Conservation (phyloP, 2,113 vertebrate genomes). For the Calypte anna region DNA sequence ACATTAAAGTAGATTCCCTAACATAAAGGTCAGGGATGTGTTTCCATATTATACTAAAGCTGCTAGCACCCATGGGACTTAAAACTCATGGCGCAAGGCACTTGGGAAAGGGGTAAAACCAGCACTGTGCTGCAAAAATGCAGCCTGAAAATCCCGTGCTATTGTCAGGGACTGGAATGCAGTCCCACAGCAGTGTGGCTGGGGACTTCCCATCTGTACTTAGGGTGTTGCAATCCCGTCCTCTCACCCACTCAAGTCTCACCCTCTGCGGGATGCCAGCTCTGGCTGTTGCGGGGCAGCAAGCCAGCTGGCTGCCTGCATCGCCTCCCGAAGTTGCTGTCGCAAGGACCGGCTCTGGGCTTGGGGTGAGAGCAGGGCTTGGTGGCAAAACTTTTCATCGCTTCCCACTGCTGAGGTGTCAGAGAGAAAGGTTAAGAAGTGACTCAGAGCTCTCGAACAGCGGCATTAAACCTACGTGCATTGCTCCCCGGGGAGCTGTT, state of each 20-base stretch:
- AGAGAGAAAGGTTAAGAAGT: not conserved
- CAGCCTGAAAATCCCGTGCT: not conserved
- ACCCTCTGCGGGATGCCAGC: not conserved
- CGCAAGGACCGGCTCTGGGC: fast-evolving
- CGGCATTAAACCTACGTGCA: fast-evolving
- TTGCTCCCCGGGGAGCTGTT: not conserved
- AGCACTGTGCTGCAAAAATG: not conserved
- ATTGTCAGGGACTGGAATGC: not conserved
- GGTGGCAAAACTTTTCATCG: not conserved
- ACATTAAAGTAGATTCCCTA: not conserved
- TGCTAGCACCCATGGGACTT: not conserved
- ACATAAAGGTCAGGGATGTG: not conserved
- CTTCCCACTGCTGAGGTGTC: not conserved
- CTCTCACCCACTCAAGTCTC: not conserved
- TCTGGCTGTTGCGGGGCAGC: not conserved
- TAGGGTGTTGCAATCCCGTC: slow-evolving; percentile 20
- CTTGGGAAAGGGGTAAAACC: not conserved
- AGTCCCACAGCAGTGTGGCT: not conserved
- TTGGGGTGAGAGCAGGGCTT: not conserved
- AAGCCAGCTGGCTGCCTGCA: not conserved
- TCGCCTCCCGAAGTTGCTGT: fast-evolving
- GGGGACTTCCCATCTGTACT: slow-evolving; percentile 54
- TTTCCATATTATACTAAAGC: not conserved
- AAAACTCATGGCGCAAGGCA: not conserved
- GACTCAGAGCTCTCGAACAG: not conserved